A percentile compares a stretch with the other conserved stretches of the same genome.
Evolutionary conservation across 2,797 vertebrate genomes (phyloP).

Genomic region (Hippocampus kuda): DNA sequence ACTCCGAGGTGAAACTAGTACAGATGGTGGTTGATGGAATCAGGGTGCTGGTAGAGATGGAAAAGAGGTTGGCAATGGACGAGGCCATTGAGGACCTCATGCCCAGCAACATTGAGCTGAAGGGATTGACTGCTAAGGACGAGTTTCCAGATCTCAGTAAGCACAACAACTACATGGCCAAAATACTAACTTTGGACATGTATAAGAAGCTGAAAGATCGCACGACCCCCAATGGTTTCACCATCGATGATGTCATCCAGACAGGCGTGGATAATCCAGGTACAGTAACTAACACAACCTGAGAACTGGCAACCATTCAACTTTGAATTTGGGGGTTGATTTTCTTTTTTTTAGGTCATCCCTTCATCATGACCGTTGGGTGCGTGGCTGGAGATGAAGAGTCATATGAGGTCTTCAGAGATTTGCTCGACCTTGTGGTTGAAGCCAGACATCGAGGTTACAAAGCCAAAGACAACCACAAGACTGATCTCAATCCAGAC

Average conservation of each 20-base stretch:
- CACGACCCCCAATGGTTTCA: constrained; percentile 1
- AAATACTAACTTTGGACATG: constrained; percentile 5
- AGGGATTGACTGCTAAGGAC: neutral
- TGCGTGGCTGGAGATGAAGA: constrained; percentile 9
- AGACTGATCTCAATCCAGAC: constrained; percentile 83
- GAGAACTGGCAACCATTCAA: neutral
- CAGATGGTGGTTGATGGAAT: constrained; percentile 5
- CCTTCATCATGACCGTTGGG: constrained; percentile 7
- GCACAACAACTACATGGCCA: constrained; percentile 12
- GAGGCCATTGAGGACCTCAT: constrained; percentile 2
- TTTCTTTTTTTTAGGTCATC: neutral
- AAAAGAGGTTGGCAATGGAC: constrained; percentile 8
- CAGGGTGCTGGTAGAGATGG: constrained; percentile 5
- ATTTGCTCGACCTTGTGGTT: constrained; percentile 87
- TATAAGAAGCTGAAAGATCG: constrained; percentile 4
- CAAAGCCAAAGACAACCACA: constrained; percentile 78
- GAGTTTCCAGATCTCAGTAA: constrained; percentile 8
- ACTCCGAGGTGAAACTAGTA: neutral
- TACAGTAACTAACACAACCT: neutral
- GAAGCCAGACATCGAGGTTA: constrained; percentile 85
- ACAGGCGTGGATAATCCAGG: constrained; percentile 10
- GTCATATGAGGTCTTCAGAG: constrained; percentile 74
- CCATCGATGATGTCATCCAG: constrained; percentile 4
- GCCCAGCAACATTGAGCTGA: constrained; percentile 2
- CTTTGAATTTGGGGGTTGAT: neutral